These are phyloP conservation scores for Drosophila seguyi DNA, from an alignment of 1,140 invertebrate species.

Conservation along the genomic window DNA sequence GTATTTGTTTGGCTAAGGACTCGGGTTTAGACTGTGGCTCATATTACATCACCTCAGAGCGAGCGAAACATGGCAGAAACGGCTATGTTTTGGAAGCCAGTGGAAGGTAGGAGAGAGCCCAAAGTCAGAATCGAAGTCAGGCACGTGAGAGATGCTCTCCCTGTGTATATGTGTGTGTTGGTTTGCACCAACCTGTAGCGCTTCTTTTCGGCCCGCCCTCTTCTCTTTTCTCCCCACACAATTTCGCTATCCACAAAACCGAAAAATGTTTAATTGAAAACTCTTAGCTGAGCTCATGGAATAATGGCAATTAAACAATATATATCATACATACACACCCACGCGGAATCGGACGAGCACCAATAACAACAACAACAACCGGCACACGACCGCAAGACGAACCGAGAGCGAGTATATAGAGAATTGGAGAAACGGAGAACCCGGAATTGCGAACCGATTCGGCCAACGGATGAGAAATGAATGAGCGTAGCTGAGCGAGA, in stretches of 20 bases:
- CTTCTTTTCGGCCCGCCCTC: conserved; percentile 30
- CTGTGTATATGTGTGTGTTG: conserved; percentile 3
- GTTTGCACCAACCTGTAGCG: conserved; percentile 66
- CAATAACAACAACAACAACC: conserved; percentile 29
- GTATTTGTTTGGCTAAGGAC: conserved; percentile 60
- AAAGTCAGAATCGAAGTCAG: conserved; percentile 17
- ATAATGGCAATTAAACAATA: conserved; percentile 44
- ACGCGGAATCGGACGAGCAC: conserved; percentile 41
- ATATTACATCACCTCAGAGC: conserved; percentile 68
- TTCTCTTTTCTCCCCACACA: conserved; percentile 15
- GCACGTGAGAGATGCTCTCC: conserved; percentile 27
- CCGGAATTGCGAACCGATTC: conserved; percentile 51
- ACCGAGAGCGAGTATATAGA: conserved; percentile 11
- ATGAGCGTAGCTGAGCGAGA: conserved; percentile 49
- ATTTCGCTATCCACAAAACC: background rate
- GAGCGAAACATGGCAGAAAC: conserved; percentile 11
- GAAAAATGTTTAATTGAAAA: conserved; percentile 8
- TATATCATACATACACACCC: conserved; percentile 36
- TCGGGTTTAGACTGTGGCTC: conserved; percentile 17
- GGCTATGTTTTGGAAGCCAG: conserved; percentile 14
- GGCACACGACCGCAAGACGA: conserved; percentile 46
- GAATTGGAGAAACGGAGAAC: conserved; percentile 10
- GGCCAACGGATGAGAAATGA: conserved; percentile 63
- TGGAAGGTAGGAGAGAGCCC: conserved; percentile 37
- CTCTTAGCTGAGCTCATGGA: conserved; percentile 26